phyloP scores from a whole-genome alignment of 2,888 invertebrate genomes.

The Embidobia sp. region DNA sequence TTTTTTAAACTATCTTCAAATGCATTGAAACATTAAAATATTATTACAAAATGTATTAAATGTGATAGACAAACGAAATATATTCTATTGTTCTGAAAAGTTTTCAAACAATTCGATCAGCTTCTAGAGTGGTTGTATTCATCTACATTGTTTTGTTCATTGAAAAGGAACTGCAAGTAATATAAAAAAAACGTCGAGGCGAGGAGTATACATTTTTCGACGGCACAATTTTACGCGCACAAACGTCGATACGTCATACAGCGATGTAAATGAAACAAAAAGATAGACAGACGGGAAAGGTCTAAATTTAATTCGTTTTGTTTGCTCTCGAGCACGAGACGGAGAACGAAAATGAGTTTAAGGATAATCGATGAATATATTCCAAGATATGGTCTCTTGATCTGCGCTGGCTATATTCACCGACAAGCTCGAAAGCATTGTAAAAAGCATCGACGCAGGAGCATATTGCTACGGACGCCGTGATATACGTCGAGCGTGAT shows the following conservation, averaged over 20 bases:
- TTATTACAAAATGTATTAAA: no score
- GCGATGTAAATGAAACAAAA: not conserved
- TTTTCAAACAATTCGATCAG: no score
- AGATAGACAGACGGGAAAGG: conserved; percentile 5
- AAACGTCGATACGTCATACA: not conserved
- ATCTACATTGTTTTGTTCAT: no score
- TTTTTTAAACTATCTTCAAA: no score
- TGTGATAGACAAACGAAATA: no score
- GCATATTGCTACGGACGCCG: conserved; percentile 31
- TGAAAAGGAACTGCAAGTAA: no score
- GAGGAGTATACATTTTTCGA: conserved; percentile 7
- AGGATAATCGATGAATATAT: conserved; percentile 30
- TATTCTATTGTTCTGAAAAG: no score
- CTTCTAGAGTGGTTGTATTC: no score
- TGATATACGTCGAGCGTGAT: conserved; percentile 44
- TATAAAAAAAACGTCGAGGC: conserved; percentile 1
- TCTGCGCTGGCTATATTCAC: conserved; percentile 30
- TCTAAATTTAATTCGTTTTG: conserved; percentile 38
- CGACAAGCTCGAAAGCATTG: conserved; percentile 34
- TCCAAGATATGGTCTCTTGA: conserved; percentile 40
- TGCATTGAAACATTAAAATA: no score
- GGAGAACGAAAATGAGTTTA: conserved; percentile 12
- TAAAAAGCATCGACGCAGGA: conserved; percentile 31
- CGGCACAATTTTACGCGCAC: not conserved
- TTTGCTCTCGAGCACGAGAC: not conserved